phyloP scores from a whole-genome alignment of 1,140 invertebrate species.

The Drosophila lacteicornis region DNA sequence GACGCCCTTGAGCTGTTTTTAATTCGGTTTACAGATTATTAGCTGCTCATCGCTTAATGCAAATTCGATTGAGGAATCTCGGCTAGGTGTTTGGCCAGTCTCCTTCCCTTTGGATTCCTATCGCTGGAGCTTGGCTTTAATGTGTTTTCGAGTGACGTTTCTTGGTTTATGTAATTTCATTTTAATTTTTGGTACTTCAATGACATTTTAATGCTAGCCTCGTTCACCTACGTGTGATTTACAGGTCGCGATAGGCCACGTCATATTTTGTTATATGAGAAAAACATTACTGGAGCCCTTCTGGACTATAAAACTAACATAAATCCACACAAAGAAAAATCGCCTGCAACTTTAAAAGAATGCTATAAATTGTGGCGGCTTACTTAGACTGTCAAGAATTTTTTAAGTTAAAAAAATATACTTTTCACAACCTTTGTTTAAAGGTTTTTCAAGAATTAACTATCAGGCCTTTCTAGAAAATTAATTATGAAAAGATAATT shows the following conservation, averaged over 20 bases:
- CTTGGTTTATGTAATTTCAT: conserved; percentile 65
- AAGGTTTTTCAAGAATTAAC: no score
- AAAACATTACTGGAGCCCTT: neutral
- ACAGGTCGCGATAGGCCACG: conserved; percentile 37
- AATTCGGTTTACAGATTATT: conserved; percentile 83
- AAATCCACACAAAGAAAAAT: neutral
- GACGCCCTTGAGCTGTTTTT: conserved; percentile 70
- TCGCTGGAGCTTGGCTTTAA: conserved; percentile 9
- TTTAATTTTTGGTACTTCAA: conserved; percentile 57
- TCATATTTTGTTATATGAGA: conserved; percentile 55
- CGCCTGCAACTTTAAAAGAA: neutral
- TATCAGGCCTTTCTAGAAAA: neutral
- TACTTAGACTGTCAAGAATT: neutral
- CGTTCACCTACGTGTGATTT: conserved; percentile 59
- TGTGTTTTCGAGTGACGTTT: conserved; percentile 30
- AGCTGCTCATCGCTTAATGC: conserved; percentile 77
- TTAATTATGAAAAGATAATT: no score
- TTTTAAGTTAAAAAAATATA: neutral
- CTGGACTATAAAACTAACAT: neutral
- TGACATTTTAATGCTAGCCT: conserved; percentile 56
- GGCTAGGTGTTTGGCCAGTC: conserved; percentile 45
- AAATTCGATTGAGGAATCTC: conserved; percentile 71
- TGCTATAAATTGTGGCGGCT: no score
- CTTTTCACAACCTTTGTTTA: neutral
- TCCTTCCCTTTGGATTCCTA: conserved; percentile 13